These are phyloP conservation scores for Ochropleura plecta DNA, from an alignment of 2,888 invertebrate genomes.

Conservation along the genomic window DNA sequence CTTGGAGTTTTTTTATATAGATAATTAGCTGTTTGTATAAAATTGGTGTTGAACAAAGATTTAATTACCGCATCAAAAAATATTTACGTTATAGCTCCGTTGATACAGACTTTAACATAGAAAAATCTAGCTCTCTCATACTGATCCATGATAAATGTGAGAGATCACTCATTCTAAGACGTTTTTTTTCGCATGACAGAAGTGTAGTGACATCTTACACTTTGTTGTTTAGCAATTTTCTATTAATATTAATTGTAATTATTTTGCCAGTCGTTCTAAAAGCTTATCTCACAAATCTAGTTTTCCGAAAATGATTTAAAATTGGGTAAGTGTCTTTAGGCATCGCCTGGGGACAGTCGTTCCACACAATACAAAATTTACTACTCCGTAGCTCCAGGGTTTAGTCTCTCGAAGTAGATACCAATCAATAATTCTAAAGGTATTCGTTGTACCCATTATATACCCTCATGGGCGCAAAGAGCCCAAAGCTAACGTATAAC, in stretches of 20 bases:
- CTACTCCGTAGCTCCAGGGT: slow-evolving; percentile 39
- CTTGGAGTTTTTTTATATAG: too few species aligned
- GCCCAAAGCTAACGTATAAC: slow-evolving; percentile 16
- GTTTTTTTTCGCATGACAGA: not conserved
- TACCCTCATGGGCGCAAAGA: slow-evolving; percentile 39
- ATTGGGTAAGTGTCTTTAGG: slow-evolving; percentile 22
- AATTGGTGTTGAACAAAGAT: not conserved
- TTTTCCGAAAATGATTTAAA: slow-evolving; percentile 26
- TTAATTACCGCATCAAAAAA: not conserved
- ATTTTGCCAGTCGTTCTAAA: not conserved
- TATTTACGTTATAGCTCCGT: not conserved
- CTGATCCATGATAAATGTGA: not conserved
- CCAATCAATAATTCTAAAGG: slow-evolving; percentile 57
- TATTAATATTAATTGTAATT: too few species aligned
- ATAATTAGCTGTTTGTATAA: too few species aligned
- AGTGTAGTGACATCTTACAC: not conserved
- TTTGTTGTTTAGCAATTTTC: not conserved
- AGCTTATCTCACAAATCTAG: slow-evolving; percentile 16
- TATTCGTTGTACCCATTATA: slow-evolving; percentile 45
- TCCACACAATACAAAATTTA: slow-evolving; percentile 49
- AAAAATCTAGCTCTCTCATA: not conserved
- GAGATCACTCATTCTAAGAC: not conserved
- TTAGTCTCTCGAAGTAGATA: slow-evolving; percentile 51
- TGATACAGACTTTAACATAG: not conserved
- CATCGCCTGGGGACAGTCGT: slow-evolving; percentile 25